These are phyloP conservation scores for Poecile atricapillus DNA, from an alignment of 2,113 vertebrate species.

Conservation along the genomic window DNA sequence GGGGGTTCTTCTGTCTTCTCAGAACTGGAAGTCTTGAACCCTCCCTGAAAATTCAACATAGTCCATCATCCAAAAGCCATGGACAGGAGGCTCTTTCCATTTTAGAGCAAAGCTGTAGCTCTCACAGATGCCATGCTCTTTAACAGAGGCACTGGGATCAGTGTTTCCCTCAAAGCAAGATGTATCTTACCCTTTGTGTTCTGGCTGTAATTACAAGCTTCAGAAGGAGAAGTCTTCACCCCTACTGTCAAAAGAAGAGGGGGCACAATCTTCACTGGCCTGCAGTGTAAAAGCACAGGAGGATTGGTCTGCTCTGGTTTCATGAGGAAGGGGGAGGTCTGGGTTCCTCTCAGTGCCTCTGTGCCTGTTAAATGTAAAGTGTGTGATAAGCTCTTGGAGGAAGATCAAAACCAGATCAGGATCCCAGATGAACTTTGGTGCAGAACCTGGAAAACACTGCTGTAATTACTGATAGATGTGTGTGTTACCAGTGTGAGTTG, in stretches of 20 bases:
- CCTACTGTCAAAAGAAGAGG: not conserved
- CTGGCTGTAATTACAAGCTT: not conserved
- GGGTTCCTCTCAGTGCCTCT: not conserved
- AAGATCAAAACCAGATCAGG: not conserved
- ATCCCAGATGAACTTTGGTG: not conserved
- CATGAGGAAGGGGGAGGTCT: not conserved
- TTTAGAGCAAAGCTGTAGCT: not conserved
- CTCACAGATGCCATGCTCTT: not conserved
- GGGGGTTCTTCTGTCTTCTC: not conserved
- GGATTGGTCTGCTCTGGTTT: not conserved
- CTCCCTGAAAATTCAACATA: not conserved
- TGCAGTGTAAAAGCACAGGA: not conserved
- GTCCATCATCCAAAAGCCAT: not conserved
- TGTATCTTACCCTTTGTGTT: fast-evolving
- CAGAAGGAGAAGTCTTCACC: not conserved
- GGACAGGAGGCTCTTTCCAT: not conserved
- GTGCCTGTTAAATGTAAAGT: not conserved
- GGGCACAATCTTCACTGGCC: not conserved
- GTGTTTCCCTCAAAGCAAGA: not conserved
- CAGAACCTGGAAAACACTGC: not conserved
- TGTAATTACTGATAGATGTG: not conserved
- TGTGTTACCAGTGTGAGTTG: not conserved
- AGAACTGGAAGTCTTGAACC: not conserved
- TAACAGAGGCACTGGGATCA: not conserved
- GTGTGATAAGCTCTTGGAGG: not conserved